These are phyloP conservation scores for Mustela lutreola DNA, from an alignment of 2,113 vertebrate species.

Conservation along the genomic window DNA sequence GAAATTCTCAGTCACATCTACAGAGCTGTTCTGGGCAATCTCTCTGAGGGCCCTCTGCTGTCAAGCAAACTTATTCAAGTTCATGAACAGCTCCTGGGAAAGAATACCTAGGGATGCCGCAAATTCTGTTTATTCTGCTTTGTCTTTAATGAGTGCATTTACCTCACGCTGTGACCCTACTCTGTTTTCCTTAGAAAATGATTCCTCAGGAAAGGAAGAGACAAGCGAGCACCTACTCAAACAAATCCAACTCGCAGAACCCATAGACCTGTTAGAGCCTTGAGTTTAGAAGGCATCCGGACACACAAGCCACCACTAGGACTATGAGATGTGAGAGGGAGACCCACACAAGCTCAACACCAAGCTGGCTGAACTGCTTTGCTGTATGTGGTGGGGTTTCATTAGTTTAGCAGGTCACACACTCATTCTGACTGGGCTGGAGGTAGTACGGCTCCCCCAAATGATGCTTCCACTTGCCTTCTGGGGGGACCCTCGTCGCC, in stretches of 20 bases:
- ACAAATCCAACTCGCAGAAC: neutral
- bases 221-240: neutral
- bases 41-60: neutral
- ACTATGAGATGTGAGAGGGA: neutral
- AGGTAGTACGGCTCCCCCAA: neutral
- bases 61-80: neutral
- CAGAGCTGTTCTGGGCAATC: neutral
- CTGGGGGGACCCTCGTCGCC: accelerated
- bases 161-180: neutral
- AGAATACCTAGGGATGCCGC: neutral
- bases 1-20: neutral
- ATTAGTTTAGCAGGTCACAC: neutral
- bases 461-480: neutral
- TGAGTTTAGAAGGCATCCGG: neutral
- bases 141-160: neutral
- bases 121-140: neutral
- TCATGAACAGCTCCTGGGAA: neutral
- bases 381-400: neutral
- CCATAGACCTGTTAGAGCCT: neutral
- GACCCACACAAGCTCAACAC: accelerated
- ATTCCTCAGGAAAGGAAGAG: neutral
- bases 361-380: neutral
- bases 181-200: constrained; percentile 15
- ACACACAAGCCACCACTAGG: neutral
- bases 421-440: neutral